Evolutionary conservation across 2,797 vertebrate species (phyloP).

Genomic region (Lagodon rhomboides): DNA sequence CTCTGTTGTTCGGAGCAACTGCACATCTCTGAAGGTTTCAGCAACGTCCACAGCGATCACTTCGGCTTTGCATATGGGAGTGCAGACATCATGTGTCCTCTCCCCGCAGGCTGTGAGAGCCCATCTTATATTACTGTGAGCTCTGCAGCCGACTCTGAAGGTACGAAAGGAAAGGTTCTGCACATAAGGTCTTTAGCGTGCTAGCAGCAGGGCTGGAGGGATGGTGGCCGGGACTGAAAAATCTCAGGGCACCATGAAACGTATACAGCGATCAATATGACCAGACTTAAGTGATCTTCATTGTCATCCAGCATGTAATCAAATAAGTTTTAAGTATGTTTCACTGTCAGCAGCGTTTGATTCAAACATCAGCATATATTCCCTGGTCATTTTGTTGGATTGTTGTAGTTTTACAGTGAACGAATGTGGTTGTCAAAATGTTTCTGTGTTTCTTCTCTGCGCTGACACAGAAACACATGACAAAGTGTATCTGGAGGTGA

Average conservation of each 20-base stretch:
- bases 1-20: slow-evolving; percentile 50
- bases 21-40: not conserved
- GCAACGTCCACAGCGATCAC: slow-evolving; percentile 45
- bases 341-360: too few species aligned
- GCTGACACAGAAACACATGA: not conserved
- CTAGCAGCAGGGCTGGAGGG: not conserved
- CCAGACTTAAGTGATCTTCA: too few species aligned
- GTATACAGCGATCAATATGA: too few species aligned
- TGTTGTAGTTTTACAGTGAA: not conserved
- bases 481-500: slow-evolving; percentile 40
- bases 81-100: slow-evolving; percentile 65
- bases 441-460: not conserved
- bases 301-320: too few species aligned
- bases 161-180: slow-evolving; percentile 12
- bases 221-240: too few species aligned
- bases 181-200: not conserved
- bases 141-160: not conserved
- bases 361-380: not conserved
- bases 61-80: slow-evolving; percentile 72
- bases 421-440: not conserved
- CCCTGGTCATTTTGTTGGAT: not conserved
- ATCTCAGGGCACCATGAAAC: too few species aligned
- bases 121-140: slow-evolving; percentile 61
- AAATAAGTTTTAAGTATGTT: too few species aligned
- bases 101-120: slow-evolving; percentile 44